phyloP scores from a whole-genome alignment of 2,113 vertebrate species.

The Crotalus horridus region DNA sequence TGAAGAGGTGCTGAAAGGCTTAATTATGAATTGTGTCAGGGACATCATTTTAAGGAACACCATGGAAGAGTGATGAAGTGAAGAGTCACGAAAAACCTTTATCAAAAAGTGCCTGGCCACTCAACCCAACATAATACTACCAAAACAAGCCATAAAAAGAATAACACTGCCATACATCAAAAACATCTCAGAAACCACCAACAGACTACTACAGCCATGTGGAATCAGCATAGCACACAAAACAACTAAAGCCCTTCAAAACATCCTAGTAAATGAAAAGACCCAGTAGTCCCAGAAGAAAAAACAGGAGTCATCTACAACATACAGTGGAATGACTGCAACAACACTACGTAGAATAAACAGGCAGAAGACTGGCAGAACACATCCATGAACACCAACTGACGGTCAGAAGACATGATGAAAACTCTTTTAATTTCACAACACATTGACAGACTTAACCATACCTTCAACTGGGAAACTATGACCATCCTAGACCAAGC shows the following conservation, averaged over 20 bases:
- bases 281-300: neutral
- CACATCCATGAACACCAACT: neutral
- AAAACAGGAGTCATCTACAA: neutral
- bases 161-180: neutral
- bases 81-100: neutral
- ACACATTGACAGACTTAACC: neutral
- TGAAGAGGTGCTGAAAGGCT: slow-evolving; percentile 1
- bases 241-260: neutral
- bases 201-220: neutral
- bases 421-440: neutral
- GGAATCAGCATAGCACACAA: neutral
- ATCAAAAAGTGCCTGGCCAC: neutral
- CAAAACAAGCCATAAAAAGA: neutral
- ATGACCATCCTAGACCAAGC: neutral
- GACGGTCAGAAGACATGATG: neutral
- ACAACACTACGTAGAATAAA: neutral
- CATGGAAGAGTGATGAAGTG: neutral
- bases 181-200: neutral
- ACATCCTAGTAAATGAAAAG: neutral
- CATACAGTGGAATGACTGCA: neutral
- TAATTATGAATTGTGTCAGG: slow-evolving; percentile 1
- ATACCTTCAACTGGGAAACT: neutral
- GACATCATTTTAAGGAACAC: neutral
- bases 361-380: neutral
- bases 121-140: neutral